phyloP scores from a whole-genome alignment of 2,888 invertebrate species.

The Hirtodrosophila alboralis region DNA sequence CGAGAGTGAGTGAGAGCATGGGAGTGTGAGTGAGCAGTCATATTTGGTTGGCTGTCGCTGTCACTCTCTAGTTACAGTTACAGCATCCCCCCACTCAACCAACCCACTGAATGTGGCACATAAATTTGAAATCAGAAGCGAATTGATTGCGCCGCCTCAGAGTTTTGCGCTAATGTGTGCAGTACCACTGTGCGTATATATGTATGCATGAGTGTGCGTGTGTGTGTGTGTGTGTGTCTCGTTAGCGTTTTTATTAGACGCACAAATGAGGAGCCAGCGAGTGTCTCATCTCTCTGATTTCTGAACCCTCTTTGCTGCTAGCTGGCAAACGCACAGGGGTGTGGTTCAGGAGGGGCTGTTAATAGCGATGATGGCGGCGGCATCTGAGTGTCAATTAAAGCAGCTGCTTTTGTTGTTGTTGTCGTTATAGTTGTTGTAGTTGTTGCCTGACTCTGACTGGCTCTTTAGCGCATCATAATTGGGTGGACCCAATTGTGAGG shows the following conservation, averaged over 20 bases:
- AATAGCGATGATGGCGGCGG: slow-evolving; percentile 67
- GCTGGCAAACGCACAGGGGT: slow-evolving; percentile 13
- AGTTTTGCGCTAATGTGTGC: slow-evolving; percentile 64
- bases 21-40: slow-evolving; percentile 29
- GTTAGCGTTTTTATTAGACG: slow-evolving; percentile 78
- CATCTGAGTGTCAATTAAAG: slow-evolving; percentile 76
- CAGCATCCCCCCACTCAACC: slow-evolving; percentile 14
- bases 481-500: slow-evolving; percentile 31
- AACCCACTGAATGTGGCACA: slow-evolving; percentile 19
- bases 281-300: slow-evolving; percentile 44
- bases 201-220: slow-evolving; percentile 22
- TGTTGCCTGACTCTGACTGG: slow-evolving; percentile 28
- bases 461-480: slow-evolving; percentile 68
- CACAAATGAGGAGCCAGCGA: slow-evolving; percentile 64
- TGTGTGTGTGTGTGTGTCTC: slow-evolving; percentile 49
- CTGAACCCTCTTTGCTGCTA: slow-evolving; percentile 14
- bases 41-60: slow-evolving; percentile 46
- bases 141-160: slow-evolving; percentile 70
- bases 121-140: slow-evolving; percentile 54
- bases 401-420: slow-evolving; percentile 40
- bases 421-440: slow-evolving; percentile 9
- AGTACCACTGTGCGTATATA: slow-evolving; percentile 4
- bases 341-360: slow-evolving; percentile 16
- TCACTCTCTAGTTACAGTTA: slow-evolving; percentile 52
- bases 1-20: slow-evolving; percentile 10